Evolutionary conservation across 64 coral and sea anemone species (phyloP).

Genomic region (Orbicella faveolata): DNA sequence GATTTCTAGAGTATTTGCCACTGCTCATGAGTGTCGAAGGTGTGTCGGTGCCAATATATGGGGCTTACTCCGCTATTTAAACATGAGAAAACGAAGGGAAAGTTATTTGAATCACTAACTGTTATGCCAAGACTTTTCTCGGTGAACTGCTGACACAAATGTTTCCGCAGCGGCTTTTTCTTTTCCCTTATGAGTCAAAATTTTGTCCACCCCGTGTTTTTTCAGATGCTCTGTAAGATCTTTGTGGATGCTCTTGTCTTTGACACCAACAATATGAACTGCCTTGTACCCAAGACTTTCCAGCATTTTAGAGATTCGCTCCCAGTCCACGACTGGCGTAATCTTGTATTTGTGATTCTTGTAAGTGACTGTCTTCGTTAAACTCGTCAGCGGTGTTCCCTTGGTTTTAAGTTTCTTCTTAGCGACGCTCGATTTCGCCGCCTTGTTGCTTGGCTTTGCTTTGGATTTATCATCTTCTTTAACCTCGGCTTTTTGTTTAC

Average conservation of each 20-base stretch:
- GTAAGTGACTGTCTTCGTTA: slow-evolving; percentile 86
- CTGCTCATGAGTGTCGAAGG: too few relatives aligned
- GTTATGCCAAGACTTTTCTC: slow-evolving; percentile 84
- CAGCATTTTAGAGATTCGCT: slow-evolving; percentile 83
- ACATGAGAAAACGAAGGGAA: too few relatives aligned
- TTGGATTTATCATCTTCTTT: not conserved
- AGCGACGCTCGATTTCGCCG: slow-evolving; percentile 6
- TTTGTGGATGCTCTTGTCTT: slow-evolving; percentile 73
- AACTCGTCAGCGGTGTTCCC: slow-evolving; percentile 73
- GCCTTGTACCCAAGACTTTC: slow-evolving; percentile 90
- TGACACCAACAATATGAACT: slow-evolving; percentile 69
- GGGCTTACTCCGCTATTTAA: too few relatives aligned
- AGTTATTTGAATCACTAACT: slow-evolving; percentile 33
- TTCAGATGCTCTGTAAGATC: slow-evolving; percentile 74
- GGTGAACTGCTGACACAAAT: slow-evolving; percentile 82
- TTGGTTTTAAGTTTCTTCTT: slow-evolving; percentile 63
- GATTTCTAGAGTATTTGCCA: too few relatives aligned
- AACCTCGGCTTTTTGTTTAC: not conserved
- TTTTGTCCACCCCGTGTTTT: slow-evolving; percentile 59
- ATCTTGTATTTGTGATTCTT: slow-evolving; percentile 95
- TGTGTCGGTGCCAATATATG: too few relatives aligned
- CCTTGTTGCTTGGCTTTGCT: slow-evolving; percentile 6
- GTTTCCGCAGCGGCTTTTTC: slow-evolving; percentile 69
- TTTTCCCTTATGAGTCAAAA: slow-evolving; percentile 28
- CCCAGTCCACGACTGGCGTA: slow-evolving; percentile 87